These are phyloP conservation scores for Alligator sinensis DNA, from an alignment of 2,113 vertebrate genomes.

Conservation along the genomic window DNA sequence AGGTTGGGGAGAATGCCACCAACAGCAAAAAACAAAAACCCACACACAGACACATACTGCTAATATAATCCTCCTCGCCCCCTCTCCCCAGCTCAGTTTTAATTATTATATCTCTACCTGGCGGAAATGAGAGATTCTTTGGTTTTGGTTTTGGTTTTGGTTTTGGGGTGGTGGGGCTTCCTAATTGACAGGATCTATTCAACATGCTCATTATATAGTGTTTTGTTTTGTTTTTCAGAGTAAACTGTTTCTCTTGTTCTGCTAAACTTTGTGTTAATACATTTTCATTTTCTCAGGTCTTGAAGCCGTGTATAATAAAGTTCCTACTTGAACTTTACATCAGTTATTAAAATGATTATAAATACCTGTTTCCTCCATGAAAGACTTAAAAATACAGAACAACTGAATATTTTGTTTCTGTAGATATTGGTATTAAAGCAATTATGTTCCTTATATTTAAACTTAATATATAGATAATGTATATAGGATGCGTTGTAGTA, in stretches of 20 bases:
- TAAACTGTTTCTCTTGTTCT: neutral
- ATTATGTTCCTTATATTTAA: neutral
- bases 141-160: neutral
- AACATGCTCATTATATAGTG: neutral
- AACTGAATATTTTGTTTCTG: neutral
- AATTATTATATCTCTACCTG: neutral
- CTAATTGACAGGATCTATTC: neutral
- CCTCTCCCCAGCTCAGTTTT: neutral
- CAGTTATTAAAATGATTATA: neutral
- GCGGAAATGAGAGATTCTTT: neutral
- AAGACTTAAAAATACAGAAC: neutral
- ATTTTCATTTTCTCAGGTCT: neutral
- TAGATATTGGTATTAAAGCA: neutral
- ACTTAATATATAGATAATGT: neutral
- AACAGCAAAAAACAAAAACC: no score
- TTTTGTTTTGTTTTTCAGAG: neutral
- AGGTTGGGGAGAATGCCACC: neutral
- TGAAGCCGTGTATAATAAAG: neutral
- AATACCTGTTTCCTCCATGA: neutral
- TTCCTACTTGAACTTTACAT: neutral
- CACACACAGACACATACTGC: neutral
- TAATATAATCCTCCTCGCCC: neutral
- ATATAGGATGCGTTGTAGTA: neutral
- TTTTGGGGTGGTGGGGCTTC: no score
- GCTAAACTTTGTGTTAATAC: neutral